These are phyloP conservation scores for Phanerotoma sp. DNA, from an alignment of 2,888 invertebrate genomes.

Conservation along the genomic window DNA sequence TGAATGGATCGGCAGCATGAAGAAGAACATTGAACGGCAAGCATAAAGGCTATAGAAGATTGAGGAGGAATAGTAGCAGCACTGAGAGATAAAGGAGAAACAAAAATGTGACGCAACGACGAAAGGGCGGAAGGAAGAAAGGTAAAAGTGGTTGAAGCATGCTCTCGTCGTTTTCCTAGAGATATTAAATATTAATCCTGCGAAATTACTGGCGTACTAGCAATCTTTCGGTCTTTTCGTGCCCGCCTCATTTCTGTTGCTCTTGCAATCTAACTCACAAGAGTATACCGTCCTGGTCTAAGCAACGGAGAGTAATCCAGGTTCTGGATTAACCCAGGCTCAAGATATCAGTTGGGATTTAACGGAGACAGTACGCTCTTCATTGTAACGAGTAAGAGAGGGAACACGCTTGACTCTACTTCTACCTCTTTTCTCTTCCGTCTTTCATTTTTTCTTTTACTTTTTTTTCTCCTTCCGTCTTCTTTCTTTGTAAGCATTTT, in stretches of 20 bases:
- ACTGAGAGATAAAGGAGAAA: neutral
- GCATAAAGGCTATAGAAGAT: neutral
- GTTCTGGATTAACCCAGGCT: constrained; percentile 52
- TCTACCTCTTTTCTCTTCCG: constrained; percentile 7
- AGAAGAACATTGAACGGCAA: constrained; percentile 7
- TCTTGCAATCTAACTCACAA: constrained; percentile 15
- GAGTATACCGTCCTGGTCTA: constrained; percentile 28
- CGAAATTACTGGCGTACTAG: constrained; percentile 52
- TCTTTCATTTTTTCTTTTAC: constrained; percentile 7
- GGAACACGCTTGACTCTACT: constrained; percentile 11
- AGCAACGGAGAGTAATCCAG: constrained; percentile 55
- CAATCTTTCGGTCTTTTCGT: constrained; percentile 40
- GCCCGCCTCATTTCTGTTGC: constrained; percentile 19
- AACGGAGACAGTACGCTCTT: constrained; percentile 33
- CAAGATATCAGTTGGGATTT: constrained; percentile 54
- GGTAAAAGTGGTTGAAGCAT: neutral
- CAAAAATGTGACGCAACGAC: too few species aligned
- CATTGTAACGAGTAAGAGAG: constrained; percentile 40
- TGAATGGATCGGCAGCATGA: constrained; percentile 16
- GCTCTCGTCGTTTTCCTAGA: constrained; percentile 38
- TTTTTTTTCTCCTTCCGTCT: constrained; percentile 12
- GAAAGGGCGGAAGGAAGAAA: constrained; percentile 10
- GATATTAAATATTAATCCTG: constrained; percentile 57
- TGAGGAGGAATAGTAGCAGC: neutral
- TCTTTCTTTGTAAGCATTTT: neutral